Base-by-base conservation (phyloP, 1,140 invertebrate species). In the Cotesia typhae region DNA sequence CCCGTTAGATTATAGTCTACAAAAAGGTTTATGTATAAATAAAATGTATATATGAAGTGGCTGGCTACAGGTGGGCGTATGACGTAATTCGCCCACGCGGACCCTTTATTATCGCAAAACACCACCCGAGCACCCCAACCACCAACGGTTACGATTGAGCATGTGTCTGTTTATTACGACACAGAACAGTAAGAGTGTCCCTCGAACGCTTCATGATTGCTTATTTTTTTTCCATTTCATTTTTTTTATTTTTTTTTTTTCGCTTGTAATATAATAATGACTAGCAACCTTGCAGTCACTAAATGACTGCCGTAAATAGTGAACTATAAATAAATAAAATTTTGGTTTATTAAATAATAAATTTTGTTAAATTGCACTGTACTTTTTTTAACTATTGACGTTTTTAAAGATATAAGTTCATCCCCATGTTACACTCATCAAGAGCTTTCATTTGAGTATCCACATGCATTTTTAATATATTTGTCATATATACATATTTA, bases 81-180 rank as follows among this genome's bases (percentile, higher is more conserved):
- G 80, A 82, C 81, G 81, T 82, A 81, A 81, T 82, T 80, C 81
- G 78, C 81, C 81, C 81, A 82, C 81, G 80, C 81, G 80, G 77
- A 70, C 64, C 65, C 75, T 79, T 75, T 75, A 80, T 81, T 80
- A 82, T 80, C 77, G 75, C 66, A 68, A 67, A 57, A 9, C 41
- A 47, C 41, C 41, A 47, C 41, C 41, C 41, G 41, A 47, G 41
- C 41, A 47, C 10, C 10, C 41, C 4, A 10, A 75, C 72, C 71
- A 71, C 73, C 74, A 57, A 75, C 77, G 69, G 70, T n/a, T 14
- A 35, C 61, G 28, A 61, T 65, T 61, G 61, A 51, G 41, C 10
- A 10, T 47, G 41, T 47, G 10, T 47, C 41, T 47, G 20, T 53
- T 41, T 74, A 37, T 67, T 17, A 4, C 55, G 41, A 12, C 57